Evolutionary conservation across 2,113 vertebrate species (phyloP).

Genomic region (Ptilonorhynchus violaceus): DNA sequence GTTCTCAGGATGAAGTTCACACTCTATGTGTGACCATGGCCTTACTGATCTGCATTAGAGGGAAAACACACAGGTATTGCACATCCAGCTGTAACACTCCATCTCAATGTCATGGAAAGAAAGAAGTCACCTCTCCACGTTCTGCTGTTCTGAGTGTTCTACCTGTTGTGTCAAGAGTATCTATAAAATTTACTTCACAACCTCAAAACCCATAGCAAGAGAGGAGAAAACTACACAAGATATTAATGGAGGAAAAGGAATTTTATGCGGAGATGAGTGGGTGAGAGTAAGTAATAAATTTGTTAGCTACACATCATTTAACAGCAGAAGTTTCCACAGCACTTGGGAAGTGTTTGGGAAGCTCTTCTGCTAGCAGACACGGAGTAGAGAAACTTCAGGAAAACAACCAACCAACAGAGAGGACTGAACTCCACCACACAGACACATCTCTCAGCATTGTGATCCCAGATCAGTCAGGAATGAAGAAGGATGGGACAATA

Average conservation of each 20-base stretch:
- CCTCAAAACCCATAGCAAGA: neutral
- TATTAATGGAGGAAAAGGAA: neutral
- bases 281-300: neutral
- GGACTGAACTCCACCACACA: neutral
- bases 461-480: neutral
- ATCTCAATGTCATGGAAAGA: neutral
- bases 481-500: neutral
- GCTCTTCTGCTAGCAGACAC: neutral
- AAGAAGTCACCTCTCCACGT: accelerated
- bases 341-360: neutral
- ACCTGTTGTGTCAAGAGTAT: neutral
- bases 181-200: neutral
- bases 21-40: neutral
- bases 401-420: neutral
- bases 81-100: neutral
- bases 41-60: neutral
- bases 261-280: neutral
- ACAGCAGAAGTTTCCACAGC: neutral
- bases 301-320: neutral
- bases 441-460: neutral
- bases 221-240: neutral
- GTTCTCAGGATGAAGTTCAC: neutral
- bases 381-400: neutral
- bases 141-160: neutral
- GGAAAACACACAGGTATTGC: neutral